A percentile compares a stretch with the other conserved stretches of the same genome.
Conservation (phyloP, 2,888 invertebrate species). For the Odontomyia ornata region DNA sequence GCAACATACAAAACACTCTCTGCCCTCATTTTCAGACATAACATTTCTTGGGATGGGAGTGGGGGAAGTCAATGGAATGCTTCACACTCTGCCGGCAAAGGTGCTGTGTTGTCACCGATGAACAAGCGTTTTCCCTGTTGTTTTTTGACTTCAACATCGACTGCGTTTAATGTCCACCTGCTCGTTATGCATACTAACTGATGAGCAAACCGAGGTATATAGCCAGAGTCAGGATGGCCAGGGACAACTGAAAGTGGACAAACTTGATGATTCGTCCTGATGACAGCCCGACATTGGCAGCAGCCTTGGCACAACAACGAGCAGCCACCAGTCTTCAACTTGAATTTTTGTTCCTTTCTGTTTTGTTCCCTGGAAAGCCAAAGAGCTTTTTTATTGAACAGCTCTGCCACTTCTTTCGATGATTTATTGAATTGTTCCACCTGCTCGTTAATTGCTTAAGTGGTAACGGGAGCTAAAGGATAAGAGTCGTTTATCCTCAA, state of each 20-base stretch:
- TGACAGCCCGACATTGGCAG: neutral
- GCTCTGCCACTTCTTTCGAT: slow-evolving; percentile 47
- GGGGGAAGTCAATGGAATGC: neutral
- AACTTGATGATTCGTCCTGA: neutral
- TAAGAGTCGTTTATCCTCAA: slow-evolving; percentile 35
- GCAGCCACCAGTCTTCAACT: neutral
- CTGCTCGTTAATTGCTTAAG: slow-evolving; percentile 52
- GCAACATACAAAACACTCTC: slow-evolving; percentile 47
- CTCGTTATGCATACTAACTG: neutral
- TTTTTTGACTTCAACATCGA: slow-evolving; percentile 14
- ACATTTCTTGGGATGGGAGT: neutral
- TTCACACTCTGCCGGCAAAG: slow-evolving; percentile 14
- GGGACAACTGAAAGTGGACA: slow-evolving; percentile 2
- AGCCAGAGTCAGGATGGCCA: neutral
- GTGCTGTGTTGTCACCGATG: slow-evolving; percentile 29
- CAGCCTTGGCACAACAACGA: neutral
- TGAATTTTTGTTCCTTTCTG: slow-evolving; percentile 28
- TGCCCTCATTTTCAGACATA: neutral
- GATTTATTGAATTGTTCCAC: slow-evolving; percentile 52
- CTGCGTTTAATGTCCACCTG: neutral
- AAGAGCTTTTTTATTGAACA: slow-evolving; percentile 41
- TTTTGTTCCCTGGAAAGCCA: slow-evolving; percentile 33
- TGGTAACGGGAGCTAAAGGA: slow-evolving; percentile 43
- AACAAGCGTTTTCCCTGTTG: slow-evolving; percentile 29
- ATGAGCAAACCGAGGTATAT: neutral